Percentiles rank a stretch among this genome's conserved stretches.
Evolutionary conservation across 2,113 vertebrate genomes (phyloP).

Genomic region (Python bivittatus): DNA sequence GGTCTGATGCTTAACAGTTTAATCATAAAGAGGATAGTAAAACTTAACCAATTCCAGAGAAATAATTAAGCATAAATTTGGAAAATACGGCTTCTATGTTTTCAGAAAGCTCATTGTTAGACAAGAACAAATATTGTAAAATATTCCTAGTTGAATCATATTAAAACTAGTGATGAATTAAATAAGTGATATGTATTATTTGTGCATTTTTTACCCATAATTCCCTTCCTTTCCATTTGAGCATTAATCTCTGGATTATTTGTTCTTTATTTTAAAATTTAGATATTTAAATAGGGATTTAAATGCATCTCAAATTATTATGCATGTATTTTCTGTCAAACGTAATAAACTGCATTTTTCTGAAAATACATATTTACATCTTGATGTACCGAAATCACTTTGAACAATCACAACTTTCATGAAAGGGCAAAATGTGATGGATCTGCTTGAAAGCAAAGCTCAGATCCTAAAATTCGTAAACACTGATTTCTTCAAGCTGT

Average conservation of each 20-base stretch:
- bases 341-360: not conserved
- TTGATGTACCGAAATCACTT: not conserved
- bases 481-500: not conserved
- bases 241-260: not conserved
- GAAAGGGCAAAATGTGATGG: not conserved
- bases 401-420: not conserved
- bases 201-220: not conserved
- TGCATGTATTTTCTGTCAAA: not conserved
- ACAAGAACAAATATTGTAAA: not conserved
- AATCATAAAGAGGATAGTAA: fast-evolving
- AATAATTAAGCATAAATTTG: not conserved
- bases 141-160: not conserved
- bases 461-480: not conserved
- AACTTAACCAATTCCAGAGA: fast-evolving
- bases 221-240: not conserved
- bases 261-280: not conserved
- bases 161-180: not conserved
- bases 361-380: not conserved
- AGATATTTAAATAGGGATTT: not conserved
- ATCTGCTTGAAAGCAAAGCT: not conserved
- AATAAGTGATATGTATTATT: not conserved
- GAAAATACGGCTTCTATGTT: not conserved
- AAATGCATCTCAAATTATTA: not conserved
- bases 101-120: not conserved
- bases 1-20: fast-evolving